Base-by-base conservation (phyloP, 2,113 vertebrate genomes). In the Ascaphus truei region DNA sequence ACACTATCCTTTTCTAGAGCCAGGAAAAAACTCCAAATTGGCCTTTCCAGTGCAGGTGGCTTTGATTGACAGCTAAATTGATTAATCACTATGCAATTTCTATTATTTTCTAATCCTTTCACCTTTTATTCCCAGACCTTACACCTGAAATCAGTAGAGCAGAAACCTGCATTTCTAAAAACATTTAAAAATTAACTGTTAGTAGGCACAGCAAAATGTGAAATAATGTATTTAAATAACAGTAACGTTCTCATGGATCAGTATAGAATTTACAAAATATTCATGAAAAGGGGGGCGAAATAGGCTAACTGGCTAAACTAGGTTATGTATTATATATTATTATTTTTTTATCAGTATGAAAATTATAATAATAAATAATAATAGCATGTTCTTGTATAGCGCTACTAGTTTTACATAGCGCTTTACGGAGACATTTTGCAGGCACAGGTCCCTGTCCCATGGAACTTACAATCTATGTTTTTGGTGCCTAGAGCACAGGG, bases 41-140 rank as follows among this genome's bases (percentile, higher is more conserved):
- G 23, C 55, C 31, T 69, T 69, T 59, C 55, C 66, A 8, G 25
- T 69, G 56, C 66, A 69, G 66, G 66, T 69, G 66, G 56, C 66
- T 69, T 59, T 69, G 66, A 69, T 50, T 69, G 66, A 69, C 66
- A 69, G 43, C 66, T 59, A 59, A 69, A 69, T 69, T 69, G 66
- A 69, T 69, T 69, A 69, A 69, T 69, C 66, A 60, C 66, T 69
- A 67, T 69, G 66, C 66, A 69, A 69, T 59, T 62, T 69, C 66
- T 69, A 69, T 69, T 69, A 69, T 69, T 60, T 69, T 69, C 66
- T 69, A 60, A 69, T 69, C 55, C 55, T 59, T 69, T 69, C 66
- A 69, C 66, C 66, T 69, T 69, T 69, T 59, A 69, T 69, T 69
- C 55, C 55, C 55, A 60, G 66, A 60, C 43, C 43, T 69, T 69